Evolutionary conservation across 1,140 invertebrate genomes (phyloP), one percentile per base, ranked within the genome.

Genomic region (Dufourea novaeangliae): DNA sequence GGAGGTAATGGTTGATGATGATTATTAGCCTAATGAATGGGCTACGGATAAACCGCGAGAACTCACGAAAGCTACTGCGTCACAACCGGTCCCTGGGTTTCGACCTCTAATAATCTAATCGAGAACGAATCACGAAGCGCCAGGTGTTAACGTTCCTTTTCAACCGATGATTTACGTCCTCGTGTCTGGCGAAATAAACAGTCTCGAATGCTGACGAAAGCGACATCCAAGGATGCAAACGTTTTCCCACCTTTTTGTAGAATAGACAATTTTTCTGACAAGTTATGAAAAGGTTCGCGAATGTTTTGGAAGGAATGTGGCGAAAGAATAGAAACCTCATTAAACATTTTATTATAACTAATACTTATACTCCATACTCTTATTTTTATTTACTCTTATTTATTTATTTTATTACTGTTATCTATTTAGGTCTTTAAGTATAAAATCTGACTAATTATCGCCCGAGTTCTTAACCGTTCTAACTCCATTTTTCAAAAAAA

Each of bases 1-100:
- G 22, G 63, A 57, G 62, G 59, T 75, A 66, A 57, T 75, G 62
- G 34, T 57, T 67, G 59, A 67, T 75, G 50, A 25, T n/a, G 52
- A 57, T 71, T 74, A 79, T 79, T 74, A 74, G 41, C 44, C 14
- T 74, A 79, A 79, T 78, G 77, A 78, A 78, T 44, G 71, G 70
- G 56, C 41, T 27, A 29, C 50, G 64, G 29, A 4, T 25, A 1
- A 8, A 25, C n/a, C 29, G 6, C 11, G n/a, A 7, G 17, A 50
- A 17, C 10, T n/a, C n/a, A 56, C 50, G 50, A 68, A 56, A 56
- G 34, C 11, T 10, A 29, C 4, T 27, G 27, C 39, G 63, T 32
- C 44, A n/a, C 59, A 62, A 62, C 32, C 66, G 50, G 46, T 56
- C 50, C 32, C 41, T n/a, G 20, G 7, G 29, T 54, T 52, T 68